Evolutionary conservation across 2,888 invertebrate species (phyloP).

Genomic region (Leucophora obtusa): DNA sequence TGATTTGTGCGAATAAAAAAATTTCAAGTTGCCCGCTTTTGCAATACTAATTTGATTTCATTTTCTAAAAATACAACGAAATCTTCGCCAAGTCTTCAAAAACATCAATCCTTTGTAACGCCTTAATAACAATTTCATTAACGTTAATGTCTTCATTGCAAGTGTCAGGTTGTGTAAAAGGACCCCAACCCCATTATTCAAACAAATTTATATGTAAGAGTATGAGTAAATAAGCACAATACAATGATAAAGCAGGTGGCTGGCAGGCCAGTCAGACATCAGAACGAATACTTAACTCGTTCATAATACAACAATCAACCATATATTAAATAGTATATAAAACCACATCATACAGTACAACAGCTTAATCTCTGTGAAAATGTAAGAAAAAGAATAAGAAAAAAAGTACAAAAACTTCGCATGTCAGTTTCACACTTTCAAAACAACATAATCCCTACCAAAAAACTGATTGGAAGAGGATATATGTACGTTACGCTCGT

Average conservation of each 20-base stretch:
- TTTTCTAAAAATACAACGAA: constrained; percentile 28
- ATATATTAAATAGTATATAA: background rate
- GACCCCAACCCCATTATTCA: constrained; percentile 50
- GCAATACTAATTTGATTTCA: constrained; percentile 7
- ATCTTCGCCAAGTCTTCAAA: constrained; percentile 33
- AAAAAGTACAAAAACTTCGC: constrained; percentile 41
- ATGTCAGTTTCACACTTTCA: constrained; percentile 66
- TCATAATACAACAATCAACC: constrained; percentile 49
- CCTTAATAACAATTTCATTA: constrained; percentile 79
- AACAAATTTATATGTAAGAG: constrained; percentile 36
- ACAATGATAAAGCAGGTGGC: constrained; percentile 58
- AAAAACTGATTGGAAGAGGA: constrained; percentile 39
- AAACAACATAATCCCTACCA: constrained; percentile 53
- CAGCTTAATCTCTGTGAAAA: constrained; percentile 43
- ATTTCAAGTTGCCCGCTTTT: too few species aligned
- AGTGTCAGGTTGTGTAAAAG: constrained; percentile 73
- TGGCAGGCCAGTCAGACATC: constrained; percentile 24
- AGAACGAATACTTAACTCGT: constrained; percentile 35
- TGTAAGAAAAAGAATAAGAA: background rate
- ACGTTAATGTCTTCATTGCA: constrained; percentile 79
- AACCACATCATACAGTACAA: constrained; percentile 16
- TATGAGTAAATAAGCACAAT: constrained; percentile 33
- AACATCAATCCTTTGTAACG: constrained; percentile 68
- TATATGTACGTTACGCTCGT: constrained; percentile 27
- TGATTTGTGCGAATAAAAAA: too few species aligned